Percentiles rank a stretch among this genome's conserved stretches.
These are phyloP conservation scores for Halcyon leucocephala DNA, from an alignment of 2,797 vertebrate genomes.

Conservation along the genomic window DNA sequence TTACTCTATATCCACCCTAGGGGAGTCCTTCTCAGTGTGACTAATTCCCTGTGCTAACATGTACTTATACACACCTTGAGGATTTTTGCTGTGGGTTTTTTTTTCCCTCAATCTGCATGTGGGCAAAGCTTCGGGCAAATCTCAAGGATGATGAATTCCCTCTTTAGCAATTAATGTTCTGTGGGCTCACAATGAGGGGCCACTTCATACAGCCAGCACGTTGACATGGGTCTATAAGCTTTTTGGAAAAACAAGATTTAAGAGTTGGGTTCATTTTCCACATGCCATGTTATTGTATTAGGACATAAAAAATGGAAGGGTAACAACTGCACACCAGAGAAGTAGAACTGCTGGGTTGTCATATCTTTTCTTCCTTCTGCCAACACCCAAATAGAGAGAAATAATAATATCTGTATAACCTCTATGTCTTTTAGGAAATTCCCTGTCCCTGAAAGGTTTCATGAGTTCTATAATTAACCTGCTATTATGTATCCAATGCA, in stretches of 20 bases:
- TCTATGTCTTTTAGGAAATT: neutral
- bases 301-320: neutral
- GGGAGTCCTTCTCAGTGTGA: neutral
- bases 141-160: neutral
- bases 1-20: neutral
- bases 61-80: neutral
- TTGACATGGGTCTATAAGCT: neutral
- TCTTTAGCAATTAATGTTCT: neutral
- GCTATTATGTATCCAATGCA: neutral
- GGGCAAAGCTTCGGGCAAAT: neutral
- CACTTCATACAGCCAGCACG: neutral
- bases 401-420: neutral
- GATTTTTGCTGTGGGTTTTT: neutral
- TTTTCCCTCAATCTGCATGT: fast-evolving
- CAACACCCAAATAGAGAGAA: neutral
- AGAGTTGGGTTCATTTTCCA: neutral
- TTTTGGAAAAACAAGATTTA: neutral
- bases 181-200: neutral
- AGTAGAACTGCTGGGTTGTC: neutral
- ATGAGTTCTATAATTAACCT: neutral
- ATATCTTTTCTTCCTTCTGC: neutral
- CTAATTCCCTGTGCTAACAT: neutral
- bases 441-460: neutral
- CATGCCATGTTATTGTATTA: neutral
- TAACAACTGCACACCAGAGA: neutral